These are phyloP conservation scores for Microcebus jonahi DNA, from an alignment of 2,113 vertebrate genomes.

Conservation along the genomic window DNA sequence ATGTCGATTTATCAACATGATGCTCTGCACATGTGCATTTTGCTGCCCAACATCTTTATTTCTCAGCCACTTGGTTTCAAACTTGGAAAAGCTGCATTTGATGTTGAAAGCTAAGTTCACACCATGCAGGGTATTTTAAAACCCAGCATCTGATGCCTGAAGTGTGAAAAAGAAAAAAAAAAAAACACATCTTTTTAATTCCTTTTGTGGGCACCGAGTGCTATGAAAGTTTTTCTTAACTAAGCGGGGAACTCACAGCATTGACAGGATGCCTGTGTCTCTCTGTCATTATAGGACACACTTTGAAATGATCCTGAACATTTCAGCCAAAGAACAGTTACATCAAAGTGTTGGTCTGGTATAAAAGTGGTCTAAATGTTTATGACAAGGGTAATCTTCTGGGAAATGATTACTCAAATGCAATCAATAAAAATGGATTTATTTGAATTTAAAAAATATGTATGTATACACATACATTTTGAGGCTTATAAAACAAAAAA, in stretches of 20 bases:
- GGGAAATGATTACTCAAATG: neutral
- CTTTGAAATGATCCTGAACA: neutral
- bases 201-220: neutral
- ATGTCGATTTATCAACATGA: fast-evolving
- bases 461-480: neutral
- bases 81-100: conserved; percentile 41
- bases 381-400: neutral
- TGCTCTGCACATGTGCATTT: neutral
- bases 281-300: neutral
- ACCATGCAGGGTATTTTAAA: conserved; percentile 64
- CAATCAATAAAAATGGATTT: neutral
- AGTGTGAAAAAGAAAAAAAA: conserved; percentile 61
- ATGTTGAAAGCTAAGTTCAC: conserved; percentile 70
- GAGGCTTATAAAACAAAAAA: neutral
- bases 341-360: neutral
- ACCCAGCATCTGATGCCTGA: conserved; percentile 57
- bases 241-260: neutral
- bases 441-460: neutral
- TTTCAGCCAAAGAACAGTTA: neutral
- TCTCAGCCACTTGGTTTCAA: conserved; percentile 47
- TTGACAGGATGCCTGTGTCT: neutral
- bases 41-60: neutral
- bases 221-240: conserved; percentile 49
- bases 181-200: conserved; percentile 4
- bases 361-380: neutral